phyloP scores from a whole-genome alignment of 35 echinoderm and acorn worm species.

The Heliocidaris erythrogramma region DNA sequence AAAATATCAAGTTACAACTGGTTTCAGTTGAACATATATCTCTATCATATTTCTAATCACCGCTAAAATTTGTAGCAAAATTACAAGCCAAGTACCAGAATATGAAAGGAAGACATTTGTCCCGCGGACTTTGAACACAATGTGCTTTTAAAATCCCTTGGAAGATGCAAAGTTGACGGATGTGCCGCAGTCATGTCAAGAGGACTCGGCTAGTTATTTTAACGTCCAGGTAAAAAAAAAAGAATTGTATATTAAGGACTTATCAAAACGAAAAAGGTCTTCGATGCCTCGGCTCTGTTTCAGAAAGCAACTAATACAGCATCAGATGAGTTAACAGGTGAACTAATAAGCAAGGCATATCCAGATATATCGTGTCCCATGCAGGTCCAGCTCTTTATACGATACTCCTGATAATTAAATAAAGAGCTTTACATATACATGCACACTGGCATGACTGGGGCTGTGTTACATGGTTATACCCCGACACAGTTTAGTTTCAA shows the following conservation, averaged over 20 bases:
- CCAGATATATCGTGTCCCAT: not conserved
- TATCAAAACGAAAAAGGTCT: no score
- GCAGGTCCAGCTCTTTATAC: not conserved
- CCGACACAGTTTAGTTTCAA: not conserved
- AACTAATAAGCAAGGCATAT: not conserved
- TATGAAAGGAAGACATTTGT: not conserved
- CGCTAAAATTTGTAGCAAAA: no score
- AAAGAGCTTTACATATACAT: not conserved
- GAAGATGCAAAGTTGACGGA: no score
- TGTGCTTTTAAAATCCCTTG: not conserved
- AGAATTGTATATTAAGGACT: no score
- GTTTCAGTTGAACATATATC: no score
- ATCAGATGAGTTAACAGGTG: not conserved
- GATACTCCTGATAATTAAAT: not conserved
- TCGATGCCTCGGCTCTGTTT: no score
- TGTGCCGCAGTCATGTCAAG: no score
- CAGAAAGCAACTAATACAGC: no score
- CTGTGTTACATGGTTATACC: not conserved
- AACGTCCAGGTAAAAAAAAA: no score
- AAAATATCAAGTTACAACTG: no score
- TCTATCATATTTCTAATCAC: no score
- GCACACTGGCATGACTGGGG: not conserved
- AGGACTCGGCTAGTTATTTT: no score
- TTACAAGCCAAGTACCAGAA: not conserved
- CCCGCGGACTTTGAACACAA: not conserved